A percentile compares a stretch with the other conserved stretches of the same genome.
These are phyloP conservation scores for Metopia argyrocephala DNA, from an alignment of 2,888 invertebrate genomes.

Conservation along the genomic window DNA sequence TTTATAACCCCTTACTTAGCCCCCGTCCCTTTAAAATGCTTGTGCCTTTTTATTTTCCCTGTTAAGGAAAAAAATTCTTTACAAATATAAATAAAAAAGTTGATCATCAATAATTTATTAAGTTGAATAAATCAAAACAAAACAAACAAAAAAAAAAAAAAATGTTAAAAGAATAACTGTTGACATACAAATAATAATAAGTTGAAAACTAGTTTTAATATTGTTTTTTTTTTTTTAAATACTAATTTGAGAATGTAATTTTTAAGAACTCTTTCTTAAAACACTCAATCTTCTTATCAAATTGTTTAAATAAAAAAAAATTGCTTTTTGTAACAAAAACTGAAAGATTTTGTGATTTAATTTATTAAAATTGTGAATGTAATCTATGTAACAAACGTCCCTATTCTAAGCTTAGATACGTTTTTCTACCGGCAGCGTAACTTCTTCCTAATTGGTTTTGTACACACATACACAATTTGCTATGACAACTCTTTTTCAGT, in stretches of 20 bases:
- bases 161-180: conserved; percentile 31
- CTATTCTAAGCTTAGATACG: too few relatives aligned
- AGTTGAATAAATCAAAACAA: conserved; percentile 44
- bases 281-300: not conserved
- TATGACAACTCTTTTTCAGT: too few relatives aligned
- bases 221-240: not conserved
- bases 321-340: not conserved
- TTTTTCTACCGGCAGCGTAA: too few relatives aligned
- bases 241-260: not conserved
- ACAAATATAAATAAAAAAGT: conserved; percentile 37
- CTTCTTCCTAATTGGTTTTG: too few relatives aligned
- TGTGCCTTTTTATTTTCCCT: conserved; percentile 40
- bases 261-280: not conserved
- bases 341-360: too few relatives aligned
- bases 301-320: not conserved
- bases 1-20: conserved; percentile 30
- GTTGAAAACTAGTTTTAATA: too few relatives aligned
- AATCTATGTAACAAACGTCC: too few relatives aligned
- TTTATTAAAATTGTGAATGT: too few relatives aligned
- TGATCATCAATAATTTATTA: conserved; percentile 50
- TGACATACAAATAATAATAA: too few relatives aligned
- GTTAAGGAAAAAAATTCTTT: not conserved
- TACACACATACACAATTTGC: too few relatives aligned
- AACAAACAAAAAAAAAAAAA: conserved; percentile 25
- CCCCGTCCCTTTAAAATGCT: conserved; percentile 15